Evolutionary conservation across 2,113 vertebrate genomes (phyloP).

Genomic region (Nibea albiflora): DNA sequence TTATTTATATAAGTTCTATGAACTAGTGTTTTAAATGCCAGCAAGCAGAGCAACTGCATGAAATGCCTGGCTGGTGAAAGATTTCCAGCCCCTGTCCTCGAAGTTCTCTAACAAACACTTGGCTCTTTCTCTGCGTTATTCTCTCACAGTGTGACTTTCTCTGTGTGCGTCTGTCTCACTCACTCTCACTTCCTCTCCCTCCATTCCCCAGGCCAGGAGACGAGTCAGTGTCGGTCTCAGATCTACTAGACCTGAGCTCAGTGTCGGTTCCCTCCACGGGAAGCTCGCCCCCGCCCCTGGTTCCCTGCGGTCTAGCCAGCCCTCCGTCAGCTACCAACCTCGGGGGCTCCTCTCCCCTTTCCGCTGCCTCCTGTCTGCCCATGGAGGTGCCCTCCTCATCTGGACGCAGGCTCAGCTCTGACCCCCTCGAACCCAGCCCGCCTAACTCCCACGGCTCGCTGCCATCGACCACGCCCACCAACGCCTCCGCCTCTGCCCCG

Average conservation of each 20-base stretch:
- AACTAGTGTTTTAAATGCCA: not conserved
- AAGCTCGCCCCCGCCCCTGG: constrained; percentile 75
- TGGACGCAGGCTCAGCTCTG: constrained; percentile 50
- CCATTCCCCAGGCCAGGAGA: constrained; percentile 83
- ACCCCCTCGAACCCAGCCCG: constrained; percentile 72
- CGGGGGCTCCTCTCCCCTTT: constrained; percentile 68
- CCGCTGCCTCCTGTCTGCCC: constrained; percentile 73
- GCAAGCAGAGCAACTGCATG: not conserved
- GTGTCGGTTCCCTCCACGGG: constrained; percentile 72
- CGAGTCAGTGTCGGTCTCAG: constrained; percentile 85
- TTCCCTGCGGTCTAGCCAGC: constrained; percentile 73
- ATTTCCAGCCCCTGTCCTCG: not conserved
- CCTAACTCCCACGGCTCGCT: constrained; percentile 70
- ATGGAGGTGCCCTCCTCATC: constrained; percentile 74
- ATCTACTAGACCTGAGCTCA: constrained; percentile 87
- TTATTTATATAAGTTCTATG: not conserved
- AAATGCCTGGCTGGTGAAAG: not conserved
- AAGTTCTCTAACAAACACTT: not conserved
- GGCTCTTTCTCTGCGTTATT: constrained; percentile 5
- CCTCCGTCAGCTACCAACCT: constrained; percentile 68
- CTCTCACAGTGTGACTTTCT: constrained; percentile 1
- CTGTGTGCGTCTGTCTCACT: not conserved
- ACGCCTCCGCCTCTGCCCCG: constrained; percentile 53
- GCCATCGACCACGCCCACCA: constrained; percentile 54
- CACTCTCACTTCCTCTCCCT: constrained; percentile 9